Evolutionary conservation across 2,113 vertebrate genomes (phyloP), one percentile per base, ranked within the genome.

Genomic region (Lanius ludovicianus): DNA sequence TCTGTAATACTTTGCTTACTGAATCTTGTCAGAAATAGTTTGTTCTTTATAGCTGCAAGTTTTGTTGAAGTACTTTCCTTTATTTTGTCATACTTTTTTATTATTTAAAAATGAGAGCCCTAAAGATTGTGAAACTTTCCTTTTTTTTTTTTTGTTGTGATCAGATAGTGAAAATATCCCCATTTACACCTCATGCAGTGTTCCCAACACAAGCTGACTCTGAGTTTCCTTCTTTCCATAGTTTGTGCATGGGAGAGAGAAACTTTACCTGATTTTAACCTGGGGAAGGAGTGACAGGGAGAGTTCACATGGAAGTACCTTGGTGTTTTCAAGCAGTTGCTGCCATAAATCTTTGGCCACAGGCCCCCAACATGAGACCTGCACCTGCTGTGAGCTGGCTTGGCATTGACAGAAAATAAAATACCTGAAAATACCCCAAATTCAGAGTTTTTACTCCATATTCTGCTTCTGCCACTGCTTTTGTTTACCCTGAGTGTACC

Each of bases 101-200:
- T 93, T 83, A 91, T 91, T 94, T 95, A 96, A 96, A 75, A 85
- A 35, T 1, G 17, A 95, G 71, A 85, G 33, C 87, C 74, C 93
- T 89, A 50, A 63, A 65, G 75, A 62, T 86, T 69, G 68, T 87
- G 79, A 73, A 89, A 28, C 16, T 65, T 76, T 11, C 16, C 12
- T 10, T 55, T 28, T 7, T 8, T 27, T 25, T 56, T 31, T 30
- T 21, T 22, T 39, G 47, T 31, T 8, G 71, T 77, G 46, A 69
- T 49, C 35, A 67, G 39, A 15, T 37, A 74, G 64, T 55, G 75
- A 57, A 79, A 77, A 49, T 18, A 50, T 35, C 67, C 67, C 70
- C 1, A 10, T 37, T 82, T 64, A 47, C 63, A 44, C 67, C 53
- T 81, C 20, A 11, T 4, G 42, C 62, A 37, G 2, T 11, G 30